Conservation (phyloP, 2,113 vertebrate species). For the Climacteris rufus region DNA sequence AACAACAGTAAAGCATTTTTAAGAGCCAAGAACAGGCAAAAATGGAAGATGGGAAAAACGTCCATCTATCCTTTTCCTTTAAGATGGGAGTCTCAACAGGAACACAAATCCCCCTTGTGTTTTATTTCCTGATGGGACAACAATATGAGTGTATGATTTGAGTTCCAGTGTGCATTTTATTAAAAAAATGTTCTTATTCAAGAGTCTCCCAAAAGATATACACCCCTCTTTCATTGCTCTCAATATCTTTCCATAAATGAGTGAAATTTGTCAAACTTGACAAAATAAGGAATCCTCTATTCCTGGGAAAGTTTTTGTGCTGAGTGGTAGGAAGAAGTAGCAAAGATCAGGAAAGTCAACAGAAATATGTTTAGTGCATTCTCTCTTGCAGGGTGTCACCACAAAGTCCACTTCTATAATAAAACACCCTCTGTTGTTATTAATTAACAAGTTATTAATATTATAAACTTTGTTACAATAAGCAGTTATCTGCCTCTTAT, state of each 20-base stretch:
- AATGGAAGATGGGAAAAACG: background rate
- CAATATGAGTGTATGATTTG: background rate
- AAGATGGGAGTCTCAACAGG: background rate
- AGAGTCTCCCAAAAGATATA: background rate
- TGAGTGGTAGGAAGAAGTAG: background rate
- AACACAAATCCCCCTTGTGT: background rate
- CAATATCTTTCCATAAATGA: background rate
- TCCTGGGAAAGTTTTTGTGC: background rate
- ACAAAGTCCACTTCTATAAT: background rate
- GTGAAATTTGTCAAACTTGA: background rate
- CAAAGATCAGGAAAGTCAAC: background rate
- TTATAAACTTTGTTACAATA: background rate
- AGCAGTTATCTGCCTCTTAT: background rate
- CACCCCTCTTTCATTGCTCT: background rate
- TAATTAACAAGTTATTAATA: background rate
- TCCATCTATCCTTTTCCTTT: background rate
- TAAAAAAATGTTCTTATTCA: background rate
- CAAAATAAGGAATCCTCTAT: background rate
- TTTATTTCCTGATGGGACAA: background rate
- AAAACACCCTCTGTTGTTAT: background rate
- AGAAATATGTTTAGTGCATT: background rate
- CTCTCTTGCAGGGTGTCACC: background rate
- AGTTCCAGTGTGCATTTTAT: background rate
- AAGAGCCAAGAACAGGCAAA: background rate
- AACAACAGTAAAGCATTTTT: background rate